Evolutionary conservation across 2,888 invertebrate species (phyloP), one percentile per base, ranked within the genome.

Genomic region (Synanthedon myopaeformis): DNA sequence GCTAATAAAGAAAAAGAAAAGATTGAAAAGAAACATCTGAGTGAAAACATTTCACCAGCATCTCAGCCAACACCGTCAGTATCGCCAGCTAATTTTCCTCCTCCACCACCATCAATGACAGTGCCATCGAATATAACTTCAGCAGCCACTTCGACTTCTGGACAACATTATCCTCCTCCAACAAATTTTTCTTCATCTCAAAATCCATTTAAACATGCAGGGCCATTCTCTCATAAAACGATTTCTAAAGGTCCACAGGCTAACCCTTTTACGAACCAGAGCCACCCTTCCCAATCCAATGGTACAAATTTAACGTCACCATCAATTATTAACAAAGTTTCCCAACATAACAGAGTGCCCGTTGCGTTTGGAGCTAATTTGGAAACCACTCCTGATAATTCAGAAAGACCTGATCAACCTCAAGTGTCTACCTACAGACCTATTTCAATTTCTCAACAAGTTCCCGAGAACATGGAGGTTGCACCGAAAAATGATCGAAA

Each of bases 401-500:
- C 91, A 0, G 93, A 92, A 71, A 86, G 90, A 54, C 90, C 91
- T 0, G 91, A 91, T 67, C 84, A 79, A 56, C 84, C 82, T 4
- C 78, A 74, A 58, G 60, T 72, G 41, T 58, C 73, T 2, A 62
- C 69, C 10, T 79, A 72, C 54, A 65, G 74, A 51, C 66, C 71
- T 1, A 57, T 70, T 57, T 64, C 76, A 42, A 59, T 76, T 17
- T 62, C 74, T 11, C 77, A 74, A 23, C 76, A 72, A 52, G 71
- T 83, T 52, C 87, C 88, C 1, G 90, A 90, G 56, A 90, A 90
- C 66, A 75, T 89, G 64, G 92, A 92, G 74, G 86, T 91, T 35
- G 89, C 90, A 11, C 91, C 92, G 0, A 91, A 90, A 57, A 91
- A 90, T 70, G 93, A 94, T 63, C 86, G 93, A 55, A 93, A 93